phyloP scores from a whole-genome alignment of 2,888 invertebrate species.

The Athalia rosae region DNA sequence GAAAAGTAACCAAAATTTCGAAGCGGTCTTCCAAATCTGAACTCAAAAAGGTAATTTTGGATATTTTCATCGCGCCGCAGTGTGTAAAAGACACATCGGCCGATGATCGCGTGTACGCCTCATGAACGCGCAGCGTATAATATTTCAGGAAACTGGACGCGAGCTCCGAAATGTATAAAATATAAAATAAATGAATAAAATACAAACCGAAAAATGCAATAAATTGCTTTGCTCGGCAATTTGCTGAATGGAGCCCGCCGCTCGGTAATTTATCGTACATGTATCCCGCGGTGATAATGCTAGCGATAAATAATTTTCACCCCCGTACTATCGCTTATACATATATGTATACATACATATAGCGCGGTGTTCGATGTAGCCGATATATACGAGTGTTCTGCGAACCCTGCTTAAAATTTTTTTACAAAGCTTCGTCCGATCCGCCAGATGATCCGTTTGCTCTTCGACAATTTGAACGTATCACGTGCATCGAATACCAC shows the following conservation, averaged over 20 bases:
- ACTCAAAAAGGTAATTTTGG: too few relatives aligned
- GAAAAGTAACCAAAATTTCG: too few relatives aligned
- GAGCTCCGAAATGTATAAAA: conserved; percentile 48
- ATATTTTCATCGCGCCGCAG: too few relatives aligned
- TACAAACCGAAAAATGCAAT: conserved; percentile 54
- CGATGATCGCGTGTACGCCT: background rate
- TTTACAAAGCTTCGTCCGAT: background rate
- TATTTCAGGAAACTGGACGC: conserved; percentile 23
- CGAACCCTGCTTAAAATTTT: conserved; percentile 11
- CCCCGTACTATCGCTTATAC: conserved; percentile 7
- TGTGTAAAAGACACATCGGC: too few relatives aligned
- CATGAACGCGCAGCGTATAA: conserved; percentile 1
- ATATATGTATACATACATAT: too few relatives aligned
- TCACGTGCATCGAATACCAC: too few relatives aligned
- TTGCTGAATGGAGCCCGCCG: conserved; percentile 52
- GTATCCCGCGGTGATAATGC: conserved; percentile 35
- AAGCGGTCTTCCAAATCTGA: too few relatives aligned
- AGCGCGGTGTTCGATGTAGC: conserved; percentile 12
- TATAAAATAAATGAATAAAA: conserved; percentile 58
- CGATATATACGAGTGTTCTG: background rate
- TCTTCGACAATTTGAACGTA: conserved; percentile 6
- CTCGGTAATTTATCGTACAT: conserved; percentile 37
- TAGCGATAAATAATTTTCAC: conserved; percentile 38
- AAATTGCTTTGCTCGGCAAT: conserved; percentile 55
- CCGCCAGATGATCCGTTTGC: background rate